phyloP scores from a whole-genome alignment of 2,888 invertebrate genomes.

The Caprella mutica region DNA sequence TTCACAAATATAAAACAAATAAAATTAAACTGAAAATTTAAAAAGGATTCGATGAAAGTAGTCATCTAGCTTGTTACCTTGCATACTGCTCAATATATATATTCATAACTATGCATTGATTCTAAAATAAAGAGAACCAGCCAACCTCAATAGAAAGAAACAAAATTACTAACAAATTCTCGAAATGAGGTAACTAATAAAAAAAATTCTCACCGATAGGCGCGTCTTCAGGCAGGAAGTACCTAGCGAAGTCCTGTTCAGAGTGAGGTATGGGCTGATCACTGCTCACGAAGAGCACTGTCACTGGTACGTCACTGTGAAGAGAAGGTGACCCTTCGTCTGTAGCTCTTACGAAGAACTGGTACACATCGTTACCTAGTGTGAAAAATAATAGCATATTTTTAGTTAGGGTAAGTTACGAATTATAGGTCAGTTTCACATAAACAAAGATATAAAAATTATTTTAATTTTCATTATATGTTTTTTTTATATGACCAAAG shows the following conservation, averaged over 20 bases:
- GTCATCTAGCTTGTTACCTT: too few relatives aligned
- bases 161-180: too few relatives aligned
- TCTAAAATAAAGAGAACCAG: background rate
- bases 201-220: conserved; percentile 17
- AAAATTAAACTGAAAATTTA: background rate
- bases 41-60: background rate
- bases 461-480: too few relatives aligned
- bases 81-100: too few relatives aligned
- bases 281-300: conserved; percentile 23
- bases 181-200: too few relatives aligned
- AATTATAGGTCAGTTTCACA: too few relatives aligned
- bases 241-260: conserved; percentile 20
- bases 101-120: too few relatives aligned
- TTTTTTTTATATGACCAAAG: too few relatives aligned
- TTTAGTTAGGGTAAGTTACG: too few relatives aligned
- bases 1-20: too few relatives aligned
- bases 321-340: conserved; percentile 59
- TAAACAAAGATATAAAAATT: too few relatives aligned
- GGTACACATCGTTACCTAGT: conserved; percentile 53
- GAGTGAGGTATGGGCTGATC: conserved; percentile 20
- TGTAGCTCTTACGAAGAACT: conserved; percentile 77
- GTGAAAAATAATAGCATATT: too few relatives aligned
- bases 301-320: conserved; percentile 67
- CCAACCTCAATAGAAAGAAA: background rate
- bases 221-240: conserved; percentile 31